phyloP scores from a whole-genome alignment of 2,797 vertebrate genomes.

The Benthosema pterotum region DNA sequence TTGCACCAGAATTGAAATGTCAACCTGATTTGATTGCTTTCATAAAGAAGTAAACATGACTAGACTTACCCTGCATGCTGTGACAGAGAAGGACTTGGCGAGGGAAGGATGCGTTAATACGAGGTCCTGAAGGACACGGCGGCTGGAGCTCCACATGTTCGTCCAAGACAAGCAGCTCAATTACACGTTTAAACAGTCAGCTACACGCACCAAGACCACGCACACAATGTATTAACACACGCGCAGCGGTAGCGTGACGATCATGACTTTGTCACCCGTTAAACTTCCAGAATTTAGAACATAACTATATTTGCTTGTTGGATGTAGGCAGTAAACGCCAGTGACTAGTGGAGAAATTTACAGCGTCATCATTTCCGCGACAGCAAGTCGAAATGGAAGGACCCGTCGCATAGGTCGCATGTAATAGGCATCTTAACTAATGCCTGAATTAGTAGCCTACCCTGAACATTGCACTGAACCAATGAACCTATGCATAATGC shows the following conservation, averaged over 20 bases:
- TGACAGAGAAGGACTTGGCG: slow-evolving; percentile 62
- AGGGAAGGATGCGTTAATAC: slow-evolving; percentile 43
- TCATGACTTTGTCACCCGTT: rapidly evolving
- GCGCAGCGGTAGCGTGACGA: too few species aligned
- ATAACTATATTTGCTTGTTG: too few species aligned
- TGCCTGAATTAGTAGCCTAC: slow-evolving; percentile 35
- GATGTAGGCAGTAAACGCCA: too few species aligned
- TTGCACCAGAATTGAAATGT: too few species aligned
- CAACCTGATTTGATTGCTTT: too few species aligned
- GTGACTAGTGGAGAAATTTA: too few species aligned
- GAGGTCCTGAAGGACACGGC: slow-evolving; percentile 71
- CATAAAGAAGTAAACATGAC: too few species aligned
- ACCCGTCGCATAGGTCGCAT: background rate
- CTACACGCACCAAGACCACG: too few species aligned
- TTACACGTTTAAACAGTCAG: background rate
- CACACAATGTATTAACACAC: too few species aligned
- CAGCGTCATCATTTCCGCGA: background rate
- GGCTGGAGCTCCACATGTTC: slow-evolving; percentile 73
- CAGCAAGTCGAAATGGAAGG: background rate
- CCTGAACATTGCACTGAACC: too few species aligned
- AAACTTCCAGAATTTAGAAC: too few species aligned
- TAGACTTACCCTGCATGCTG: slow-evolving; percentile 49
- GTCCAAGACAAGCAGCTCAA: background rate
- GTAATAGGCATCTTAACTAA: slow-evolving; percentile 1
- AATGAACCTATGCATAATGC: too few species aligned